Evolutionary conservation across 53 echinoderm and acorn worm genomes (phyloP), one percentile per base, ranked within the genome.

Genomic region (Holothuria leucospilota): DNA sequence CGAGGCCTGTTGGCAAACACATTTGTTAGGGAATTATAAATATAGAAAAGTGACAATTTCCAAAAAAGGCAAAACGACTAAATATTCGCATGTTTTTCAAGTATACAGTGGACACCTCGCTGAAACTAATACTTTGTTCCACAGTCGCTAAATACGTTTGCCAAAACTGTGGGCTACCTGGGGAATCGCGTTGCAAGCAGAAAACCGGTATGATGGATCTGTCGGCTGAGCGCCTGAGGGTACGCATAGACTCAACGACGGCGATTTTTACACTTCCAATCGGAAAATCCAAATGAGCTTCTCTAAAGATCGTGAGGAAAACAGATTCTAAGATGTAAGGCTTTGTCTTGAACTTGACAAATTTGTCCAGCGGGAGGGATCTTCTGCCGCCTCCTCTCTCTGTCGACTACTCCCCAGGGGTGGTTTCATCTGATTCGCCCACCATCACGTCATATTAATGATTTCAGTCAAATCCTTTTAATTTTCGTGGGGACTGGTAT

Each of bases 201-300:
- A 20, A 20, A 40, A 28, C 27, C 30, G 39, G 8, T 29, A 29
- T 70, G 70, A 70, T 70, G 70, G 70, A 70, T 70, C 34, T 14
- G 20, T 40, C 39, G 34, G 8, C 18, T 29, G 70, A 20, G 70
- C 30, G 30, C 20, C 27, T 70, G 14, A 70, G 70, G 27, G 34
- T 70, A 38, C 39, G 20, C 30, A 21, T 40, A 70, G 70, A 70
- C 70, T 70, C 70, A 29, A 10, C 30, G 70, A 20, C 70, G 70
- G 39, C 39, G 20, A 2, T 29, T 70, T 29, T 70, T 70, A 70
- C 70, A 29, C 70, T 34, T 70, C 16, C 14, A 25, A 29, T 28
- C 70, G 8, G 70, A 70, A 70, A 64, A 28, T 38, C 27, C 70
- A 70, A 70, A 70, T 40, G 70, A 70, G 70, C 30, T 29, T 34